Percentiles rank a stretch among this genome's conserved stretches.
phyloP scores from a whole-genome alignment of 2,113 vertebrate genomes.

The Odontophorus gujanensis region DNA sequence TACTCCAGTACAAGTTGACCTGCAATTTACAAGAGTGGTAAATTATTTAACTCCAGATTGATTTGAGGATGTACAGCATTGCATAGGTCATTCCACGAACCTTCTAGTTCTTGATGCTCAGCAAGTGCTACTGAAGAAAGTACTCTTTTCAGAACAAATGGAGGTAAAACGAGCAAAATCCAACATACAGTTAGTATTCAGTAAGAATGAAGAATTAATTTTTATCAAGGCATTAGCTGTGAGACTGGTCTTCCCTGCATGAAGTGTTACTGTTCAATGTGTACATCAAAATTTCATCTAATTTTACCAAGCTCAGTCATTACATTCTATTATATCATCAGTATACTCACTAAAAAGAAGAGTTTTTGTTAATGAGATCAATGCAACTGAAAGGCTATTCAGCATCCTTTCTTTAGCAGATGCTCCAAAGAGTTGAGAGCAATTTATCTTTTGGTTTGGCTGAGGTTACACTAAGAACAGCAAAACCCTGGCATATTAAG shows the following conservation, averaged over 20 bases:
- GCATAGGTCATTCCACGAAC: not conserved
- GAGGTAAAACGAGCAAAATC: not conserved
- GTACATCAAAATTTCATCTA: not conserved
- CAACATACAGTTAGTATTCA: not conserved
- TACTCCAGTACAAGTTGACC: not conserved
- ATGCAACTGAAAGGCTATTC: not conserved
- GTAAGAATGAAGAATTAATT: not conserved
- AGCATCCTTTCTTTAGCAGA: not conserved
- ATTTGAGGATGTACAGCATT: not conserved
- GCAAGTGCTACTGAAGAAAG: not conserved
- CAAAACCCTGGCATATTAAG: not conserved
- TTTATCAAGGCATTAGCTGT: not conserved
- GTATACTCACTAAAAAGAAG: not conserved
- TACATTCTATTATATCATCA: slow-evolving; percentile 1
- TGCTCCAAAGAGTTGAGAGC: not conserved
- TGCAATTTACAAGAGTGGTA: not conserved
- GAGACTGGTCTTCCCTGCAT: not conserved
- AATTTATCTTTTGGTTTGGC: not conserved
- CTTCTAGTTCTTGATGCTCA: not conserved
- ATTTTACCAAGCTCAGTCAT: not conserved
- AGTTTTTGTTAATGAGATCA: not conserved
- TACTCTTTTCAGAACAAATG: not conserved
- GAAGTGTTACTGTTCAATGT: fast-evolving
- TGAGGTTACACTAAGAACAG: slow-evolving; percentile 10
- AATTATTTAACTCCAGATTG: not conserved